Evolutionary conservation across 2,888 invertebrate species (phyloP).

Genomic region (Rhimphoctona megacephalus): DNA sequence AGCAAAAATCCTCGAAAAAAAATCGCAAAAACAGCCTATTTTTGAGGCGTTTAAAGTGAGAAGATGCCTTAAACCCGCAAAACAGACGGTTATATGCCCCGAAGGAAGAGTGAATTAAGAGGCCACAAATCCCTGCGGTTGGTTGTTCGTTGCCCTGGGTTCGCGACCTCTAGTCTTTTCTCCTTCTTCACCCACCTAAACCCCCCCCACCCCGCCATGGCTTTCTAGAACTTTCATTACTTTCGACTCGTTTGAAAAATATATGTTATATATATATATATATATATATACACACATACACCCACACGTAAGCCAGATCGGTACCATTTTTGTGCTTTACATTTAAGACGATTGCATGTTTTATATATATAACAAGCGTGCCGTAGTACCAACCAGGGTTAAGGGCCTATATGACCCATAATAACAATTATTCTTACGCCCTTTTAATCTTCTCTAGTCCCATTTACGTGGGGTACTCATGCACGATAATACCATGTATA

Average conservation of each 20-base stretch:
- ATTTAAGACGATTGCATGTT: neutral
- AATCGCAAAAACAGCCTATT: too few relatives aligned
- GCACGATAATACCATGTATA: neutral
- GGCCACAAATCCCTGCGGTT: conserved; percentile 40
- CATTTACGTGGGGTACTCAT: neutral
- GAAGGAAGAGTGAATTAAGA: conserved; percentile 45
- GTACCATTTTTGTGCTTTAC: neutral
- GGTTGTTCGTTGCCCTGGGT: conserved; percentile 64
- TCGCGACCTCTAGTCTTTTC: conserved; percentile 61
- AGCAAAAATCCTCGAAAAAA: too few relatives aligned
- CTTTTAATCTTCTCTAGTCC: neutral
- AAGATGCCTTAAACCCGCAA: conserved; percentile 62
- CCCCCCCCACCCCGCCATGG: neutral
- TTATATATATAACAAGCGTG: neutral
- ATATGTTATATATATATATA: neutral
- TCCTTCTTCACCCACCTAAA: neutral
- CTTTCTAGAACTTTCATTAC: conserved; percentile 60
- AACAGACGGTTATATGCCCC: conserved; percentile 57
- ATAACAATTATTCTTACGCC: neutral
- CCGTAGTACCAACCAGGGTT: neutral
- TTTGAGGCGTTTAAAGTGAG: too few relatives aligned
- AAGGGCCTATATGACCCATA: neutral
- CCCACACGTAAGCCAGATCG: too few relatives aligned
- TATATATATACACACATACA: too few relatives aligned
- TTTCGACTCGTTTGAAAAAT: conserved; percentile 28